Evolutionary conservation across 2,113 vertebrate genomes (phyloP), one percentile per base, ranked within the genome.

Genomic region (Mus musculus): DNA sequence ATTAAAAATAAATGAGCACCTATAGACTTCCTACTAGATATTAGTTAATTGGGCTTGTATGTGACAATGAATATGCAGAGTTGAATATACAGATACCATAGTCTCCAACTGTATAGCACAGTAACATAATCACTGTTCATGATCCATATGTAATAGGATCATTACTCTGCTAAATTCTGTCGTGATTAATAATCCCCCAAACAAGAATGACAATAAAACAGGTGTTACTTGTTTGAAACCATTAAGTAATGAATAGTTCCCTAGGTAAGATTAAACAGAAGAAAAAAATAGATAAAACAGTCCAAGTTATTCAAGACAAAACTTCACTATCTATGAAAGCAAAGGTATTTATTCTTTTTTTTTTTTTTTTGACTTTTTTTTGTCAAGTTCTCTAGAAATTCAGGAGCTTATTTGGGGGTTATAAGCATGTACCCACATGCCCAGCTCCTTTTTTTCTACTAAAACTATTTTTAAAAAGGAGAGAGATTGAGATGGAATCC

Each of bases 31-130:
- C 14, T 24, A 5, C 6, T 7, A 1, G 75, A 13, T 93, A 81
- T 10, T 7, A 76, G 86, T 9, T 11, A 5, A 36, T 1, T 2
- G 28, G 36, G 1, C 11, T 4, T 49, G 2, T 33, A 3, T 36
- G 19, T 52, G 42, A 82, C 22, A 3, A 0, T 54, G 22, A 19
- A 39, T 36, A 42, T 42, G 42, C 42, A 42, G 42, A 42, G 42
- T 20, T 76, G 20, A 90, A 6, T 11, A 28, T 33, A 63, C 3
- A 54, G 17, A 78, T n/a, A 90, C 3, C 33, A 19, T 49, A 61
- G 1, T 52, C 33, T 86, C 67, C 80, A 91, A 17, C 3, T 17
- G 1, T 19, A 13, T 8, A 46, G 17, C 19, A 17, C 2, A 42
- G 3, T 78, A 4, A 78, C 14, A 28, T 16, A 49, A 12, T n/a